Conservation (phyloP, 2,113 vertebrate species). For the Myxocyprinus asiaticus region DNA sequence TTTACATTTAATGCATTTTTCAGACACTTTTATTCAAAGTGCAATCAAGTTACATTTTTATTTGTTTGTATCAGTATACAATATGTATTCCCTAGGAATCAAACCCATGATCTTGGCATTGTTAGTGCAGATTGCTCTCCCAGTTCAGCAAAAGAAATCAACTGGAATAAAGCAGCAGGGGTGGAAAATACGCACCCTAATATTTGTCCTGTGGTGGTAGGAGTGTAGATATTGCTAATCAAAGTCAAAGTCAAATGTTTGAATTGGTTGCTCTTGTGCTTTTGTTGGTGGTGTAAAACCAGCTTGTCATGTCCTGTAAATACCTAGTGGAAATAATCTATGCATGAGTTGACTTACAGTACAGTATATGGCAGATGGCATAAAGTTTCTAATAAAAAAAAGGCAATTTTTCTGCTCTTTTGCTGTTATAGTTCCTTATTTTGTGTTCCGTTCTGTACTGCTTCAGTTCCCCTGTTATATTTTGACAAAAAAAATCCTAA, state of each 20-base stretch:
- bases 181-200: too few relatives aligned
- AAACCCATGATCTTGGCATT: not conserved
- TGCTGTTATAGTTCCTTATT: not conserved
- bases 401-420: not conserved
- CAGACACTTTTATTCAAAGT: not conserved
- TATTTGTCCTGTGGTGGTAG: too few relatives aligned
- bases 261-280: slow-evolving; percentile 2
- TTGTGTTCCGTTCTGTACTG: slow-evolving; percentile 5
- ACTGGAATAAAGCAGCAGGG: too few relatives aligned
- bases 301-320: slow-evolving; percentile 18
- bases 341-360: too few relatives aligned
- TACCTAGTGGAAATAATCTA: not conserved
- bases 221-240: too few relatives aligned
- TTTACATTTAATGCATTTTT: not conserved
- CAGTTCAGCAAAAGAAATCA: too few relatives aligned
- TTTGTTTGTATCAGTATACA: too few relatives aligned
- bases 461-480: slow-evolving; percentile 2
- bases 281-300: slow-evolving; percentile 7
- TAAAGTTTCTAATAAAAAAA: too few relatives aligned
- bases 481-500: slow-evolving; percentile 5
- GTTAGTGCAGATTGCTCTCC: too few relatives aligned
- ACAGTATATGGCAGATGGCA: too few relatives aligned
- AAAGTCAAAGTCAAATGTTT: not conserved
- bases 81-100: not conserved
- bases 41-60: too few relatives aligned